A percentile compares a stretch with the other conserved stretches of the same genome.
Evolutionary conservation across 2,113 vertebrate species (phyloP).

Genomic region (Salvator merianae): DNA sequence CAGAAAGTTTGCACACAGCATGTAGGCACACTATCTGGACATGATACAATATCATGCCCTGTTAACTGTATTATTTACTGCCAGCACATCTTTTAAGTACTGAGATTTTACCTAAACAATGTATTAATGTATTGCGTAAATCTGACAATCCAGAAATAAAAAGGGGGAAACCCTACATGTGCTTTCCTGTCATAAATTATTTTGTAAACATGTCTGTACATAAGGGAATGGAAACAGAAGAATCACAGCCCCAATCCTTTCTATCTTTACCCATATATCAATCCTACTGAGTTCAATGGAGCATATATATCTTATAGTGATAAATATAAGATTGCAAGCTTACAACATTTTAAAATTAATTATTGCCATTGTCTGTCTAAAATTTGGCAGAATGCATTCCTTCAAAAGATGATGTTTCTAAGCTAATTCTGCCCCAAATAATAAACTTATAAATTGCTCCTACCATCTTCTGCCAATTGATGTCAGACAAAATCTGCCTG

Average conservation of each 20-base stretch:
- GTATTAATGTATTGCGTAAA: not conserved
- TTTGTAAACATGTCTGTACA: not conserved
- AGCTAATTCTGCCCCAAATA: too few relatives aligned
- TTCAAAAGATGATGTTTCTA: too few relatives aligned
- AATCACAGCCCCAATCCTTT: not conserved
- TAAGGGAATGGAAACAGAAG: not conserved
- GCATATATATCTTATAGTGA: not conserved
- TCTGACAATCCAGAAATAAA: not conserved
- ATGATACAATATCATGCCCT: not conserved
- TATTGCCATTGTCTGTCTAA: too few relatives aligned
- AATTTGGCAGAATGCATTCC: too few relatives aligned
- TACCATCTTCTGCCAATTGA: too few relatives aligned
- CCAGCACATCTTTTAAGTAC: not conserved
- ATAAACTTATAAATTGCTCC: too few relatives aligned
- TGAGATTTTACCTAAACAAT: not conserved
- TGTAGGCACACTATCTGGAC: not conserved
- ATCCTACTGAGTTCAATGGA: not conserved
- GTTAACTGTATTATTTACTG: not conserved
- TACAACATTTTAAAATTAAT: not conserved
- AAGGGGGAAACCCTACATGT: not conserved
- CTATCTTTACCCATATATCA: not conserved
- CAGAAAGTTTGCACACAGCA: not conserved
- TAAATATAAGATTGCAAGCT: not conserved
- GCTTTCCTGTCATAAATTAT: slow-evolving; percentile 6
- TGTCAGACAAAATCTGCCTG: too few relatives aligned